These are phyloP conservation scores for Byasa hedistus DNA, from an alignment of 2,888 invertebrate species.

Conservation along the genomic window DNA sequence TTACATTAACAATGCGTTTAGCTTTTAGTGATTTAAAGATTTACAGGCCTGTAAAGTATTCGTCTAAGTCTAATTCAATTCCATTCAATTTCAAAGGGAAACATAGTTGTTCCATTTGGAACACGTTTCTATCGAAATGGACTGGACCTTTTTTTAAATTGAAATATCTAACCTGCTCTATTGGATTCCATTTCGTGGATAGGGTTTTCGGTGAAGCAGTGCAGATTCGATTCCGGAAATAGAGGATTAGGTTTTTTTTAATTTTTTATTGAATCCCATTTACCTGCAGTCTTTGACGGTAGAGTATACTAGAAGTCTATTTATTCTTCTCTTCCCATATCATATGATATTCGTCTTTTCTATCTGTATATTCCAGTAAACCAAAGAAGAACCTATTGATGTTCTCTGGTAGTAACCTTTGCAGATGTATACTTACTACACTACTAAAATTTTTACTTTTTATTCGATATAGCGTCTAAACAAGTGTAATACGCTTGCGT, in stretches of 20 bases:
- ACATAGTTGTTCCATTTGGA: slow-evolving; percentile 29
- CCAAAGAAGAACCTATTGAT: no score
- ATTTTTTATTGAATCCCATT: no score
- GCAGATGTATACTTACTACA: no score
- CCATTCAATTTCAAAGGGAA: slow-evolving; percentile 28
- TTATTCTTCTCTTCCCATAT: no score
- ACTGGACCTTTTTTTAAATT: slow-evolving; percentile 29
- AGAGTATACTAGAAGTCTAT: no score
- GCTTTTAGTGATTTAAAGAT: neutral
- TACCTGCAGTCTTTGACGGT: no score
- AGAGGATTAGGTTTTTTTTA: neutral
- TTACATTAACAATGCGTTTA: neutral
- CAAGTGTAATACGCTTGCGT: no score
- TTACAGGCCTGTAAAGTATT: slow-evolving; percentile 13
- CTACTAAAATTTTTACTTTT: no score
- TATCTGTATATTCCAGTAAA: no score
- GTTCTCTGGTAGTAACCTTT: no score
- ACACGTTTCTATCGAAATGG: slow-evolving; percentile 27
- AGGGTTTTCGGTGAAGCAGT: neutral
- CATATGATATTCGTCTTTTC: no score
- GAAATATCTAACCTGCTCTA: slow-evolving; percentile 17
- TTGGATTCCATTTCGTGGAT: neutral
- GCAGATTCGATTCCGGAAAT: neutral
- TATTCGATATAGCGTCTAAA: no score
- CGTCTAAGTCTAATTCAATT: slow-evolving; percentile 26